A percentile compares a stretch with the other conserved stretches of the same genome.
These are phyloP conservation scores for Naso thynnoides DNA, from an alignment of 2,797 vertebrate genomes.

Conservation along the genomic window DNA sequence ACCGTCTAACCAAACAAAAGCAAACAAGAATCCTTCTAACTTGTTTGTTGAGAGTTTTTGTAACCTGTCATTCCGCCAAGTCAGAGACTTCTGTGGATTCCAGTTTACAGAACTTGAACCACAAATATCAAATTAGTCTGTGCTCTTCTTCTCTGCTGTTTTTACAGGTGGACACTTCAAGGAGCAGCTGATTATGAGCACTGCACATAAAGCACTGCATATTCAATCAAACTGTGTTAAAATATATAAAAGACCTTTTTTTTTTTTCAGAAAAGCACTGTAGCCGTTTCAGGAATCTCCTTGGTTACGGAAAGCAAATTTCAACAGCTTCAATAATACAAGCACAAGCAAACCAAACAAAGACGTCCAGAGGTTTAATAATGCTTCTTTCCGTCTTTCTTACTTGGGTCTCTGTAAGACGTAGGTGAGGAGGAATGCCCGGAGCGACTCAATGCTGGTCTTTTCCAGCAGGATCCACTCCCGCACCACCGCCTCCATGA, in stretches of 20 bases:
- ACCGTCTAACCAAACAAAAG: conserved; percentile 6
- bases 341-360: background rate
- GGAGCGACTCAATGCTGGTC: conserved; percentile 94
- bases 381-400: conserved; percentile 46
- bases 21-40: background rate
- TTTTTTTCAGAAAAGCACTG: no score
- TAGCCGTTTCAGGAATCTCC: no score
- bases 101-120: background rate
- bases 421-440: conserved; percentile 98
- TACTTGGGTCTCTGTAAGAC: conserved; percentile 99
- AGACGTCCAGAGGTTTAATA: background rate
- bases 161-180: background rate
- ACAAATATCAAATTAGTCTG: background rate
- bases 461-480: conserved; percentile 99
- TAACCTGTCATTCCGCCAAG: conserved; percentile 1
- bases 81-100: conserved; percentile 2
- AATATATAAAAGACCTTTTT: no score
- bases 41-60: conserved; percentile 7
- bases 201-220: background rate
- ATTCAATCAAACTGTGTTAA: background rate
- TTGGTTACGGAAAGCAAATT: no score
- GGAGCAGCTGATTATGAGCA: background rate
- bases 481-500: conserved; percentile 99
- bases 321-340: no score
- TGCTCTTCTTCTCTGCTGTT: conserved; percentile 4